phyloP scores from a whole-genome alignment of 2,888 invertebrate genomes.

The Drosophila percnosoma region DNA sequence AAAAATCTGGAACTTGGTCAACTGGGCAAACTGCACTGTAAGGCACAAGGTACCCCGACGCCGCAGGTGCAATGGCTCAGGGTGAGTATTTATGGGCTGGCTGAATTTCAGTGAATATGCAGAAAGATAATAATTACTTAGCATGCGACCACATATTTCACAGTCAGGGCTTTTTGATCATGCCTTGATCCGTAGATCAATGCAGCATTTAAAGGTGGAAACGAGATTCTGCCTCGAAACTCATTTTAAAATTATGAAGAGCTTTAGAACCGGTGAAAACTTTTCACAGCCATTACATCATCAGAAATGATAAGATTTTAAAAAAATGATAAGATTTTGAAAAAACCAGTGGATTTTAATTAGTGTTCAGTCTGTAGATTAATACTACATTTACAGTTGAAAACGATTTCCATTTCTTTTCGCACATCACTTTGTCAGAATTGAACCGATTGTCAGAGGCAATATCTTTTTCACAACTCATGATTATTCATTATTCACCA shows the following conservation, averaged over 20 bases:
- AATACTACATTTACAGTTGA: not conserved
- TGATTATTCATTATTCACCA: not conserved
- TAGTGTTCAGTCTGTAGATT: not conserved
- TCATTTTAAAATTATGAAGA: no score
- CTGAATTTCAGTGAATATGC: not conserved
- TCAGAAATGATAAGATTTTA: not conserved
- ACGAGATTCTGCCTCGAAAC: not conserved
- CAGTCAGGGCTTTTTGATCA: not conserved
- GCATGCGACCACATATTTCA: not conserved
- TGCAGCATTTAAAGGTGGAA: not conserved
- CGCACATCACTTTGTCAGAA: not conserved
- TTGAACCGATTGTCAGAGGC: not conserved
- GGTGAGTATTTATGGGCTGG: slow-evolving; percentile 67
- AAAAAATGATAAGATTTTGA: not conserved
- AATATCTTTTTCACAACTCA: not conserved
- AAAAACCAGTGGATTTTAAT: not conserved
- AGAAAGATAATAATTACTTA: not conserved
- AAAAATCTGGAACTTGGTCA: slow-evolving; percentile 93
- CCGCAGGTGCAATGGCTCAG: slow-evolving; percentile 86
- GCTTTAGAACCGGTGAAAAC: no score
- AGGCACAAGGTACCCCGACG: slow-evolving; percentile 90
- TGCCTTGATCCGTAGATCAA: not conserved
- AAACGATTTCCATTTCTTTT: not conserved
- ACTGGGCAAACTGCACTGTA: slow-evolving; percentile 94
- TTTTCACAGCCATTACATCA: no score